Evolutionary conservation across 2,888 invertebrate genomes (phyloP).

Genomic region (Gibbula magus): DNA sequence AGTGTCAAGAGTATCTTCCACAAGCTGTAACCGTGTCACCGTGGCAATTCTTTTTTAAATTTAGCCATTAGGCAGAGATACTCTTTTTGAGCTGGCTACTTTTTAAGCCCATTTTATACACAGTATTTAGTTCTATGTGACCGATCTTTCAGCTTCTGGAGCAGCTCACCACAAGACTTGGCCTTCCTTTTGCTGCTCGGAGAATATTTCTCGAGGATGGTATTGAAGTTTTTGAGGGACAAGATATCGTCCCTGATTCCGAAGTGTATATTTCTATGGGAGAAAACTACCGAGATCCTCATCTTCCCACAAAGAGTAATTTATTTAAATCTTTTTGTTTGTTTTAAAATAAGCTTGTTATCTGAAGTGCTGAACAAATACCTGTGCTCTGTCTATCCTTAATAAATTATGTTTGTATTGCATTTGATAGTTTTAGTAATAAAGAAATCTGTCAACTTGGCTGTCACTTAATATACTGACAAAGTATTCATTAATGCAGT

Average conservation of each 20-base stretch:
- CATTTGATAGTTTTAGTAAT: too few species aligned
- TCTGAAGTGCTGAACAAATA: too few species aligned
- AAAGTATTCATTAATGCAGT: too few species aligned
- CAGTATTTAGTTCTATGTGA: neutral
- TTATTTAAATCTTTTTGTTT: neutral
- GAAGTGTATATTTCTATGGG: conserved; percentile 73
- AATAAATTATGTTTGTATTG: too few species aligned
- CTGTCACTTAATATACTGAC: too few species aligned
- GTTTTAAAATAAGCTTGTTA: too few species aligned
- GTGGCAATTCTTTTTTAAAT: neutral
- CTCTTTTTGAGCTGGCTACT: too few species aligned
- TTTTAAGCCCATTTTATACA: too few species aligned
- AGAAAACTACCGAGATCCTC: conserved; percentile 72
- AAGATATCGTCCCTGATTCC: conserved; percentile 65
- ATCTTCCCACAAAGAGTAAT: conserved; percentile 66
- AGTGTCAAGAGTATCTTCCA: too few species aligned
- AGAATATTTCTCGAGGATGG: conserved; percentile 73
- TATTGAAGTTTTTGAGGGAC: conserved; percentile 65
- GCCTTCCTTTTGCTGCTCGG: conserved; percentile 71
- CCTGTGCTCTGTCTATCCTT: too few species aligned
- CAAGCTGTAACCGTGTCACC: too few species aligned
- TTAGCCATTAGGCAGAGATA: neutral
- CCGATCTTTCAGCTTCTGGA: conserved; percentile 69
- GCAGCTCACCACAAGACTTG: conserved; percentile 70
- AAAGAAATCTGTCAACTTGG: too few species aligned